Evolutionary conservation across 2,888 invertebrate species (phyloP).

Genomic region (Proisotoma minuta): DNA sequence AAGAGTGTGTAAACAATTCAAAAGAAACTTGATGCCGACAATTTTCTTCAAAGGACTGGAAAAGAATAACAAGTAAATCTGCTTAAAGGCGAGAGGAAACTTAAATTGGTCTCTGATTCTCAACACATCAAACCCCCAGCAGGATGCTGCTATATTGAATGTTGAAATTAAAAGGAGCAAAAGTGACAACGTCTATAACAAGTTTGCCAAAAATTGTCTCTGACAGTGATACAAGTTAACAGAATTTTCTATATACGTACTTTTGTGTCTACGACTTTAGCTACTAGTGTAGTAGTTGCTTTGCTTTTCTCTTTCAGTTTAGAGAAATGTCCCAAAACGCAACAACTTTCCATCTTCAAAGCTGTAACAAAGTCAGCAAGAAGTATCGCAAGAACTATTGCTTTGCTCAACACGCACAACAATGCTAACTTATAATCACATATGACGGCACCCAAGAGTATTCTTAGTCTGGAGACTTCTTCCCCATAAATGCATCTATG

Average conservation of each 20-base stretch:
- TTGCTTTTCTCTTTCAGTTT: constrained; percentile 1
- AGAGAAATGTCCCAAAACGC: background rate
- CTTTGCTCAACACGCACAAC: constrained; percentile 24
- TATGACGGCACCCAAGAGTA: constrained; percentile 28
- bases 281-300: background rate
- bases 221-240: background rate
- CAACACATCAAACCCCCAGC: background rate
- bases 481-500: constrained; percentile 6
- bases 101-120: background rate
- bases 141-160: background rate
- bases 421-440: constrained; percentile 34
- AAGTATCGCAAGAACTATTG: constrained; percentile 9
- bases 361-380: constrained; percentile 9
- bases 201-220: constrained; percentile 11
- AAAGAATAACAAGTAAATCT: constrained; percentile 1
- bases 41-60: background rate
- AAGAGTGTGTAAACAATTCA: background rate
- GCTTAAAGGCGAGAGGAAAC: background rate
- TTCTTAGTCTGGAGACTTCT: constrained; percentile 26
- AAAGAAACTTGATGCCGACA: background rate
- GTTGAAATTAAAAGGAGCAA: background rate
- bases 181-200: constrained; percentile 13
- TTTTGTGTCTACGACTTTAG: no score
- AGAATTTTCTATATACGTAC: constrained; percentile 7
- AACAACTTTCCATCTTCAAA: constrained; percentile 23